Conservation (phyloP, 2,888 invertebrate species). For the Acleris emargana region DNA sequence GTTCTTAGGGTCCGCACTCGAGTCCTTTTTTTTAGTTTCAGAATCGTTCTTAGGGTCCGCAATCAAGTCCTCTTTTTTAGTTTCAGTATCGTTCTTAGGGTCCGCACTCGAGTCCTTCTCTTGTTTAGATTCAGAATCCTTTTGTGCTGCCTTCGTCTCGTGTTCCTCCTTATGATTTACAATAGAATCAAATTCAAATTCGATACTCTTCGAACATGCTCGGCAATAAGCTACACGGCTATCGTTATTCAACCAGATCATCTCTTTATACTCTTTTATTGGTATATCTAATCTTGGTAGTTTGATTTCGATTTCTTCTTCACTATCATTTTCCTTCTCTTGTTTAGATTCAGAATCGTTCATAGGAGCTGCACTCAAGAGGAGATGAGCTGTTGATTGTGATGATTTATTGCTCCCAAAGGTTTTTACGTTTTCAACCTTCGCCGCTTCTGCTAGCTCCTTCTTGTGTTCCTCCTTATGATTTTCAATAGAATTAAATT, state of each 20-base stretch:
- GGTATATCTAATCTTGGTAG: too few species aligned
- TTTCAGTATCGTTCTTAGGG: too few species aligned
- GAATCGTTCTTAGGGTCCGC: too few species aligned
- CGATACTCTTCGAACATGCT: slow-evolving; percentile 44
- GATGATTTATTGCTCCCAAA: slow-evolving; percentile 6
- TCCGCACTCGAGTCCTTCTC: too few species aligned
- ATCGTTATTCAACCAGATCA: too few species aligned
- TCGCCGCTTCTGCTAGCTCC: slow-evolving; percentile 32
- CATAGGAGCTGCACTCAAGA: slow-evolving; percentile 15
- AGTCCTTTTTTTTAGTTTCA: too few species aligned
- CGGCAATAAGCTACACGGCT: slow-evolving; percentile 51
- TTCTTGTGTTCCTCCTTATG: slow-evolving; percentile 49
- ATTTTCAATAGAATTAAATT: slow-evolving; percentile 42
- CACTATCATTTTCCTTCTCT: slow-evolving; percentile 1
- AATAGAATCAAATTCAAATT: slow-evolving; percentile 43
- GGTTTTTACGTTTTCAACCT: slow-evolving; percentile 5
- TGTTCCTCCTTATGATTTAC: slow-evolving; percentile 47
- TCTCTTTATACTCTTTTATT: too few species aligned
- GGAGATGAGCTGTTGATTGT: slow-evolving; percentile 9
- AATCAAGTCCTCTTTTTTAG: too few species aligned
- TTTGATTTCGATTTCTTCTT: slow-evolving; percentile 36
- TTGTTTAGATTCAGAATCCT: too few species aligned
- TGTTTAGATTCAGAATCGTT: slow-evolving; percentile 8
- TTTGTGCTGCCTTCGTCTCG: not conserved
- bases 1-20: too few species aligned